Conservation (phyloP, 2,113 vertebrate species). For the Camelus bactrianus region DNA sequence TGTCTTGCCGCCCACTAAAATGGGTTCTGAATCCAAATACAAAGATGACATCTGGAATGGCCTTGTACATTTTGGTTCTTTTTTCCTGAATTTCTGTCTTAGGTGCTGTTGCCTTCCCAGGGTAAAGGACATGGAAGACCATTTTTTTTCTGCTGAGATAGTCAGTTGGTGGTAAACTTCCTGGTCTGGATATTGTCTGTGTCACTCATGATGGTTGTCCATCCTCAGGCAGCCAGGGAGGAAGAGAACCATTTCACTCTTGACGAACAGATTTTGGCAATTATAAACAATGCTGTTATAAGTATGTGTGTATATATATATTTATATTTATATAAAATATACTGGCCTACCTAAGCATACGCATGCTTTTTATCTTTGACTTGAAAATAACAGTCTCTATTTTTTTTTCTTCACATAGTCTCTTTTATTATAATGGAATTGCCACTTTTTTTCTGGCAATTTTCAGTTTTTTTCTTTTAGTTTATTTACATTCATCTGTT, state of each 20-base stretch:
- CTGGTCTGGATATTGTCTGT: background rate
- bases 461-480: background rate
- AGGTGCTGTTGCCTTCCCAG: background rate
- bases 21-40: background rate
- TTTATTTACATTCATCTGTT: background rate
- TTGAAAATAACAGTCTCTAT: background rate
- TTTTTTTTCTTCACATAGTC: no score
- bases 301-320: no score
- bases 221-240: background rate
- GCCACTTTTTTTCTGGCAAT: background rate
- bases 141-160: background rate
- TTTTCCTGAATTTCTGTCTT: background rate
- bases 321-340: background rate
- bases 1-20: background rate
- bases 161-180: background rate
- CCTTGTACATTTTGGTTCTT: background rate
- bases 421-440: background rate
- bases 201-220: background rate
- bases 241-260: background rate
- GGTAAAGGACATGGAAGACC: background rate
- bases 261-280: background rate
- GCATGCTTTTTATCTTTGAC: background rate
- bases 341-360: background rate
- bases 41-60: background rate
- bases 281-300: no score